These are phyloP conservation scores for Alectoris magna DNA, from an alignment of 2,797 vertebrate genomes.

Conservation along the genomic window DNA sequence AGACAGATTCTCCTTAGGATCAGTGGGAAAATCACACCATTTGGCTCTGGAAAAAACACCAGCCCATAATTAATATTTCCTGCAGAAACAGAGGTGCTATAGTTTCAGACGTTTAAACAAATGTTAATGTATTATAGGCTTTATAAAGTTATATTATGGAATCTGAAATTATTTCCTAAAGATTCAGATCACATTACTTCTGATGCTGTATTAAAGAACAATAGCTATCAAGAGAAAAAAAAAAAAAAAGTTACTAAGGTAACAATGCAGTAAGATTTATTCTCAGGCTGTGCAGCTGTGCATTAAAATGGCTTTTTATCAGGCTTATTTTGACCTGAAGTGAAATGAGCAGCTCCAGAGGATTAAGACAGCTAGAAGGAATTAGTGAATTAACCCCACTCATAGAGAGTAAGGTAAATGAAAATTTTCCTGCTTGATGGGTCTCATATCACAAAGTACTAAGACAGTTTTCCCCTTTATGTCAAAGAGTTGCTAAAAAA, in stretches of 20 bases:
- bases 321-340: not conserved
- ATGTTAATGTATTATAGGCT: not conserved
- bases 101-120: not conserved
- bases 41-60: slow-evolving; percentile 85
- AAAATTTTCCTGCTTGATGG: not conserved
- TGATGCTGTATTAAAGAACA: not conserved
- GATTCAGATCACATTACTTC: not conserved
- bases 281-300: not conserved
- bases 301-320: not conserved
- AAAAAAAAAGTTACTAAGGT: not conserved
- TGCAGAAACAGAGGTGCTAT: slow-evolving; percentile 45
- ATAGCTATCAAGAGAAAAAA: not conserved
- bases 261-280: not conserved
- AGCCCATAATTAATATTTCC: slow-evolving; percentile 85
- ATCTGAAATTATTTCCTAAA: not conserved
- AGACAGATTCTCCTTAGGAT: slow-evolving; percentile 85
- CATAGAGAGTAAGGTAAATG: not conserved
- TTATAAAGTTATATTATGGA: not conserved
- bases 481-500: not conserved
- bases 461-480: not conserved
- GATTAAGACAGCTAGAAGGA: not conserved
- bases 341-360: not conserved
- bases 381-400: not conserved
- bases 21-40: slow-evolving; percentile 83
- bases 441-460: not conserved